These are phyloP conservation scores for Malacoctenus gilli DNA, from an alignment of 2,797 vertebrate genomes.

Conservation along the genomic window DNA sequence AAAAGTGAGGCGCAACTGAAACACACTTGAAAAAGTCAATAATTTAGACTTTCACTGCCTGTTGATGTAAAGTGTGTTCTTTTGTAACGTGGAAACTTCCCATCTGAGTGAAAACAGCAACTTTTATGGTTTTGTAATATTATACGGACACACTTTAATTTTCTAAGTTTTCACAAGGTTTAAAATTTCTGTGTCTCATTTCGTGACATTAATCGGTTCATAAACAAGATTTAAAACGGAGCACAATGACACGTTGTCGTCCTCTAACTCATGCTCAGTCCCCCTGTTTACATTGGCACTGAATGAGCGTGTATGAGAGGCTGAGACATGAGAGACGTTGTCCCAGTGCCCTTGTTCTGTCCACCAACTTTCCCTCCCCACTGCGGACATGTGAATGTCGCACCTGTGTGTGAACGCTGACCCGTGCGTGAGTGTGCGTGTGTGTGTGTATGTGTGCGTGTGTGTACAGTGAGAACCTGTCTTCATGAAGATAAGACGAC, in stretches of 20 bases:
- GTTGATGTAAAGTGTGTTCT: too few species aligned
- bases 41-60: too few species aligned
- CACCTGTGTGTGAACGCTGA: constrained; percentile 59
- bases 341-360: constrained; percentile 55
- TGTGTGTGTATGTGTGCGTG: constrained; percentile 23
- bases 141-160: too few species aligned
- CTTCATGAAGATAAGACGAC: constrained; percentile 49
- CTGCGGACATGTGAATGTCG: constrained; percentile 60
- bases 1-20: constrained; percentile 24
- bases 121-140: too few species aligned
- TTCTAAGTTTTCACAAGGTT: too few species aligned
- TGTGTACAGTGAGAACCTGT: constrained; percentile 44
- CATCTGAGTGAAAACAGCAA: too few species aligned
- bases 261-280: too few species aligned
- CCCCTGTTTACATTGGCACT: constrained; percentile 12
- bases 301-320: constrained; percentile 23
- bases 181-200: neutral
- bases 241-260: neutral
- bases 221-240: neutral
- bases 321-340: constrained; percentile 46
- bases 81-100: too few species aligned
- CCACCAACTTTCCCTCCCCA: constrained; percentile 34
- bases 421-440: constrained; percentile 12
- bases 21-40: too few species aligned
- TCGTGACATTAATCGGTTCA: neutral